These are phyloP conservation scores for Pseudococcus jackbeardsleyi DNA, from an alignment of 2,888 invertebrate genomes.

Conservation along the genomic window DNA sequence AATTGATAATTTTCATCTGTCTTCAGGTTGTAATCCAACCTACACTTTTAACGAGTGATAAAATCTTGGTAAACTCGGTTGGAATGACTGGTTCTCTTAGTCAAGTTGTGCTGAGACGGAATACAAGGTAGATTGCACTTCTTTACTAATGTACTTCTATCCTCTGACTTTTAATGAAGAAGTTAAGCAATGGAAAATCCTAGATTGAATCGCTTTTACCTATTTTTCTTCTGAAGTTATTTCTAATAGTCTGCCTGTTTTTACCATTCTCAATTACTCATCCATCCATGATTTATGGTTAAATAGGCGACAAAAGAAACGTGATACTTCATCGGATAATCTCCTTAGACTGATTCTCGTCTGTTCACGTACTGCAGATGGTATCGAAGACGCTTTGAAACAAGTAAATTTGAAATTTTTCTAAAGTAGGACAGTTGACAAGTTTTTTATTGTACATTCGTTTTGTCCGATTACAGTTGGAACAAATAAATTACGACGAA, in stretches of 20 bases:
- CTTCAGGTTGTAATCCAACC: conserved; percentile 68
- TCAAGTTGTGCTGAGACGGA: conserved; percentile 66
- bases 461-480: conserved; percentile 58
- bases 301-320: no score
- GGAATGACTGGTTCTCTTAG: conserved; percentile 61
- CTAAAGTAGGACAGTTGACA: not conserved
- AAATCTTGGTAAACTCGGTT: conserved; percentile 71
- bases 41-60: conserved; percentile 71
- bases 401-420: conserved; percentile 52
- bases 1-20: not conserved
- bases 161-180: no score
- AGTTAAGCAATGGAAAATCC: no score
- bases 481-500: conserved; percentile 65
- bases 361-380: conserved; percentile 66
- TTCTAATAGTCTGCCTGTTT: no score
- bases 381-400: conserved; percentile 52
- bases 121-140: conserved; percentile 39
- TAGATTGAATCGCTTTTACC: no score
- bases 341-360: conserved; percentile 67
- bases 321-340: no score
- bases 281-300: no score
- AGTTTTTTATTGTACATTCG: not conserved
- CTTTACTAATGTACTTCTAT: no score
- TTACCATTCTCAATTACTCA: no score
- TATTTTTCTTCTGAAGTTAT: no score